phyloP scores from a whole-genome alignment of 2,797 vertebrate species.

The Halcyon badia region DNA sequence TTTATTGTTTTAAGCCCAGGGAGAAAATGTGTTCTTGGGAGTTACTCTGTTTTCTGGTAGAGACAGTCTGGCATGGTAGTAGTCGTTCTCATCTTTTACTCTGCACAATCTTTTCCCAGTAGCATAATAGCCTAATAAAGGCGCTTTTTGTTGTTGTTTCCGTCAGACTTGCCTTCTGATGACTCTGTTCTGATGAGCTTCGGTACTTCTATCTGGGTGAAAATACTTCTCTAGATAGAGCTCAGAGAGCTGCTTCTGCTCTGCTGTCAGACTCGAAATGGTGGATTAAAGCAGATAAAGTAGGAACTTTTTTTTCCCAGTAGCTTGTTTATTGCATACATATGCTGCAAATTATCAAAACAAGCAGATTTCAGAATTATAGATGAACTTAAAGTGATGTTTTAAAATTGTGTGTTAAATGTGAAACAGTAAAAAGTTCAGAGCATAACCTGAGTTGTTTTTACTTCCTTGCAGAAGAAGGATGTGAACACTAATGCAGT shows the following conservation, averaged over 20 bases:
- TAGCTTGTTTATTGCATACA: neutral
- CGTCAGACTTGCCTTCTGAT: neutral
- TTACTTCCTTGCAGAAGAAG: neutral
- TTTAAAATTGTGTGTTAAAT: neutral
- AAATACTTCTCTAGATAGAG: neutral
- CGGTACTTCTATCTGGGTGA: neutral
- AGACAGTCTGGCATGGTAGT: neutral
- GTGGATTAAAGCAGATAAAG: neutral
- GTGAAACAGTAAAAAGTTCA: neutral
- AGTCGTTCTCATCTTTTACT: neutral
- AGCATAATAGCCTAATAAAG: neutral
- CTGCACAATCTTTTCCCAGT: neutral
- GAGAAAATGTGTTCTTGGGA: neutral
- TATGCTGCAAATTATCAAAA: neutral
- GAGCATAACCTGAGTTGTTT: neutral
- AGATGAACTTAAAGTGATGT: neutral
- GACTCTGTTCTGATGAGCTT: neutral
- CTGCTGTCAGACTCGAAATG: neutral
- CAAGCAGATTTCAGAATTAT: neutral
- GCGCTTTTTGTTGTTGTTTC: neutral
- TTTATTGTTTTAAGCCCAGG: neutral
- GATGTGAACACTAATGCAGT: neutral
- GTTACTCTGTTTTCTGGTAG: neutral
- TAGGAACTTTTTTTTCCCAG: neutral
- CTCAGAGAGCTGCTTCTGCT: neutral